Base-by-base conservation (phyloP, 2,888 invertebrate genomes). In the Spialia ferax region DNA sequence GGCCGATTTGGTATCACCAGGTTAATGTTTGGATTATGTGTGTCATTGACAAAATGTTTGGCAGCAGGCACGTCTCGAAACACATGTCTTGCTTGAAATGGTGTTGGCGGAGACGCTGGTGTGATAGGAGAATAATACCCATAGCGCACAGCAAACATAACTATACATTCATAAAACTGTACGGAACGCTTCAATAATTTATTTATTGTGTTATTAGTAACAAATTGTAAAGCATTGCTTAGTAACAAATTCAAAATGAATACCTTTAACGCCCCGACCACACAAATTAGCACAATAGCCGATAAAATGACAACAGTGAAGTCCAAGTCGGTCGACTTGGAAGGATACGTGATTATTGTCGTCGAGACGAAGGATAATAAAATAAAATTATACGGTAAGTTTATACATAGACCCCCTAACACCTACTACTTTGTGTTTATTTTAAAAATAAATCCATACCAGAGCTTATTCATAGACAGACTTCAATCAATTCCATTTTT, bases 281-380 rank as follows among this genome's bases (percentile, higher is more conserved):
- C 93, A 71, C 93, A 93, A 77, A 93, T 93, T 70, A 93, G 89
- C 75, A 82, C 93, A 23, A 86, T 93, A 69, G 92, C 48, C 11
- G 48, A 91, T 72, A 94, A 93, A 82, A 80, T 91, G 86, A 94
- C 93, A 75, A 93, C 94, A 68, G 93, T 94, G 35, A 94, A 94
- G 82, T 91, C 91, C 73, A 94, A 94, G 81, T 91, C 93, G 93
- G 98, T 98, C 86, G 98, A 98, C 95, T 95, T 98, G 86, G 98
- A 98, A 83, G 98, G 98, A 84, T 98, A 98, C 94, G 98, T 98
- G 86, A 98, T 98, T 87, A 98, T 98, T 86, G 95, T 98, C 86
- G 98, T 98, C 77, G 98, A 98, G 94, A 97, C 98, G 83, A 97
- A 97, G 90, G 98, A 98, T 92, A 98, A 98, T 89, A 97, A 97